phyloP scores from a whole-genome alignment of 2,888 invertebrate genomes.

The Tridacna gigas region DNA sequence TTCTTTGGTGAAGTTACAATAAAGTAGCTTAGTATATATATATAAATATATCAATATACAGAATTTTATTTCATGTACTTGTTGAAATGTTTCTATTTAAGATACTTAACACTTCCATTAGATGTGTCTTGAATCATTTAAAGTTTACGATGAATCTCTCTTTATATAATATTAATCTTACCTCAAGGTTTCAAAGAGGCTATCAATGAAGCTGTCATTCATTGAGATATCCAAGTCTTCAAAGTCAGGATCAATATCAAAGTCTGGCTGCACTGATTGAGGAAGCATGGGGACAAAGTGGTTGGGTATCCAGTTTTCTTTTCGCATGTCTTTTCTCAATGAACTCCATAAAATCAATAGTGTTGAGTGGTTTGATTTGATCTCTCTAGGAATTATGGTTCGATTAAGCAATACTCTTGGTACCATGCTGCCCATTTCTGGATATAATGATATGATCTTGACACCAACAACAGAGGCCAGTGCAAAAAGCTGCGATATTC shows the following conservation, averaged over 20 bases:
- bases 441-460: constrained; percentile 13
- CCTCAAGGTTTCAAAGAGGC: neutral
- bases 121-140: too few species aligned
- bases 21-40: too few species aligned
- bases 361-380: neutral
- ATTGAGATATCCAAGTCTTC: neutral
- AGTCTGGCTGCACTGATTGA: neutral
- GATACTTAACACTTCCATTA: too few species aligned
- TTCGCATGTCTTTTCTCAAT: neutral
- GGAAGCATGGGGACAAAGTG: neutral
- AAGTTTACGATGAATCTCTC: too few species aligned
- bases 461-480: constrained; percentile 4
- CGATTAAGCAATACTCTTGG: neutral
- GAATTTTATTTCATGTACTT: too few species aligned
- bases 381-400: neutral
- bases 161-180: neutral
- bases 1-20: too few species aligned
- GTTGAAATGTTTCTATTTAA: too few species aligned
- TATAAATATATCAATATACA: too few species aligned
- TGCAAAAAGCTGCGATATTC: constrained; percentile 25
- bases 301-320: neutral
- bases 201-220: neutral
- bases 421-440: neutral
- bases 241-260: neutral
- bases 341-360: neutral